Conservation (phyloP, 2,888 invertebrate species). For the Metacarcinus magister region DNA sequence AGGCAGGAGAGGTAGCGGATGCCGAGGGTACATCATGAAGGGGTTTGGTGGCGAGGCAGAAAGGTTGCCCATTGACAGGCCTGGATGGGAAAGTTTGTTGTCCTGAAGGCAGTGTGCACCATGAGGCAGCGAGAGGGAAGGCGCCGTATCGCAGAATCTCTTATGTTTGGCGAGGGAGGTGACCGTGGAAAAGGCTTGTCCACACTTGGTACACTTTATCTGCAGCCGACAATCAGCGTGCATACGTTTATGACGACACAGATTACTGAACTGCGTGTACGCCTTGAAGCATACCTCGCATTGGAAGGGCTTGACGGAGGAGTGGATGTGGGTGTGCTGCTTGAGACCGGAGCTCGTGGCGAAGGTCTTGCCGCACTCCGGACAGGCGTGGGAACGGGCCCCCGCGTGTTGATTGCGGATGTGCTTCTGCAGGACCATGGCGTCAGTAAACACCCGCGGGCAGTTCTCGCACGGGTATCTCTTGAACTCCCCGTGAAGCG, state of each 20-base stretch:
- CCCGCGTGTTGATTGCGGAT: constrained; percentile 98
- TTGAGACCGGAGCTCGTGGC: constrained; percentile 98
- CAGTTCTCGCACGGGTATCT: constrained; percentile 97
- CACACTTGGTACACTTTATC: constrained; percentile 97
- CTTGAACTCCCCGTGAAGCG: constrained; percentile 90
- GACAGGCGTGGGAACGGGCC: constrained; percentile 97
- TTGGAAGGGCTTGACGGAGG: constrained; percentile 98
- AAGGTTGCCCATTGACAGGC: constrained; percentile 83
- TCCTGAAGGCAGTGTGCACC: constrained; percentile 84
- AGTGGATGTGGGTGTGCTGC: constrained; percentile 99
- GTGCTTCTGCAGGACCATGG: constrained; percentile 98
- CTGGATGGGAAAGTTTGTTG: constrained; percentile 84
- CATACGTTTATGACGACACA: constrained; percentile 99
- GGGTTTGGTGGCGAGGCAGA: constrained; percentile 82
- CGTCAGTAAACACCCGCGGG: constrained; percentile 96
- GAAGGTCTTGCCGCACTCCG: constrained; percentile 99
- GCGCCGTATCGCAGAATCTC: constrained; percentile 94
- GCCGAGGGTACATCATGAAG: constrained; percentile 82
- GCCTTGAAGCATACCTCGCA: constrained; percentile 98
- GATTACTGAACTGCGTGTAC: constrained; percentile 99
- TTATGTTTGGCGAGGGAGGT: constrained; percentile 98
- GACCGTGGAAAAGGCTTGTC: constrained; percentile 95
- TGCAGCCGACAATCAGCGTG: constrained; percentile 97
- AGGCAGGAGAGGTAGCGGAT: constrained; percentile 82
- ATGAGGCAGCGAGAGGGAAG: constrained; percentile 82